A percentile compares a stretch with the other conserved stretches of the same genome.
Evolutionary conservation across 2,888 invertebrate genomes (phyloP).

Genomic region (Himalopsyche tibetana): DNA sequence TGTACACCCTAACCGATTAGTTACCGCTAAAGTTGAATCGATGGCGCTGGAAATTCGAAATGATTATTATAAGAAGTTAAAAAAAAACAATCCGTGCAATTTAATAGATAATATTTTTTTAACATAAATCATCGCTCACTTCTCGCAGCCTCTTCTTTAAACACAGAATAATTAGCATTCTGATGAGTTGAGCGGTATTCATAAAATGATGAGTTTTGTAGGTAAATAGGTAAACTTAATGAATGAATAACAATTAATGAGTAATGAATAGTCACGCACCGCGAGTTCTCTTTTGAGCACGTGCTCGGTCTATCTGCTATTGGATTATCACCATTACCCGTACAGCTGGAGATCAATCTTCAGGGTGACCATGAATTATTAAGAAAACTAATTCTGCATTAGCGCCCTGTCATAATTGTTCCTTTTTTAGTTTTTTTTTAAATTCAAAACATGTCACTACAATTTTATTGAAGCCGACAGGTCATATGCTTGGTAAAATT

Average conservation of each 20-base stretch:
- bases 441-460: no score
- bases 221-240: slow-evolving; percentile 15
- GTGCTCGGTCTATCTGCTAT: neutral
- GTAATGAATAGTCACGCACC: slow-evolving; percentile 19
- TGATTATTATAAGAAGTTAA: no score
- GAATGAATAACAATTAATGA: neutral
- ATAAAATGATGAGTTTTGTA: slow-evolving; percentile 3
- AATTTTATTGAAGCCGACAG: no score
- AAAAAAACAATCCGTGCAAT: no score
- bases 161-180: neutral
- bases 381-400: no score
- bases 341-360: slow-evolving; percentile 8
- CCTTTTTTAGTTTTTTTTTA: no score
- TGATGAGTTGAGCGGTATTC: neutral
- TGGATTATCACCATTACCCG: slow-evolving; percentile 2
- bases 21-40: no score
- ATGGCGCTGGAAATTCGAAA: no score
- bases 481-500: no score
- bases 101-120: no score
- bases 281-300: neutral
- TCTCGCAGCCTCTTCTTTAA: neutral
- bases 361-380: neutral
- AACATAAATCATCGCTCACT: neutral
- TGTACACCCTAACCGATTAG: no score
- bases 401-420: no score